These are phyloP conservation scores for Orthonevra nobilis DNA, from an alignment of 2,888 invertebrate species.

Conservation along the genomic window DNA sequence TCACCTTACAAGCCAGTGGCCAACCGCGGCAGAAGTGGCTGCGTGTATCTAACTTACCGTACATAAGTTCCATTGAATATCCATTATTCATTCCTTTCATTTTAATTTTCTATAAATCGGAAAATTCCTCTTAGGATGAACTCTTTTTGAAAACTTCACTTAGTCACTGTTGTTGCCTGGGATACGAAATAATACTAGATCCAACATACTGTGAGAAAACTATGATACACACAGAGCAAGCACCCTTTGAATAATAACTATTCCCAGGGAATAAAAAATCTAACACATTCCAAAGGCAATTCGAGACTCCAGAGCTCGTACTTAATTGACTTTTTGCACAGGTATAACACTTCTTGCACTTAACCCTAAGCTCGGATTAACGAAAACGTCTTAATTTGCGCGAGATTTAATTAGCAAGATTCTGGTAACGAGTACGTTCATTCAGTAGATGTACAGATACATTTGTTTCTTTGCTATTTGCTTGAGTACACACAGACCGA, in stretches of 20 bases:
- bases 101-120: constrained; percentile 22
- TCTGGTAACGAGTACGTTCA: constrained; percentile 31
- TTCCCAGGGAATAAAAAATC: constrained; percentile 35
- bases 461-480: constrained; percentile 16
- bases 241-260: constrained; percentile 20
- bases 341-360: constrained; percentile 10
- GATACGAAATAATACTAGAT: constrained; percentile 27
- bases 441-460: constrained; percentile 54
- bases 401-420: constrained; percentile 29
- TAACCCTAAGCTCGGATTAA: background rate
- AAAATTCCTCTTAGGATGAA: constrained; percentile 35
- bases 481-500: constrained; percentile 21
- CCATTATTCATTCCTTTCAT: constrained; percentile 37
- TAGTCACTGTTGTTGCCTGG: constrained; percentile 37
- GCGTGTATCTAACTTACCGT: constrained; percentile 49
- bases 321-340: constrained; percentile 19
- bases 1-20: background rate
- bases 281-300: constrained; percentile 8
- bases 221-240: constrained; percentile 40
- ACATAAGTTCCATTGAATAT: constrained; percentile 46
- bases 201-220: constrained; percentile 37
- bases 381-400: background rate
- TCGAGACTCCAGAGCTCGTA: background rate
- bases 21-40: constrained; percentile 3
- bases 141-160: constrained; percentile 3